phyloP scores from a whole-genome alignment of 2,888 invertebrate species.

The Microdon myrmicae region DNA sequence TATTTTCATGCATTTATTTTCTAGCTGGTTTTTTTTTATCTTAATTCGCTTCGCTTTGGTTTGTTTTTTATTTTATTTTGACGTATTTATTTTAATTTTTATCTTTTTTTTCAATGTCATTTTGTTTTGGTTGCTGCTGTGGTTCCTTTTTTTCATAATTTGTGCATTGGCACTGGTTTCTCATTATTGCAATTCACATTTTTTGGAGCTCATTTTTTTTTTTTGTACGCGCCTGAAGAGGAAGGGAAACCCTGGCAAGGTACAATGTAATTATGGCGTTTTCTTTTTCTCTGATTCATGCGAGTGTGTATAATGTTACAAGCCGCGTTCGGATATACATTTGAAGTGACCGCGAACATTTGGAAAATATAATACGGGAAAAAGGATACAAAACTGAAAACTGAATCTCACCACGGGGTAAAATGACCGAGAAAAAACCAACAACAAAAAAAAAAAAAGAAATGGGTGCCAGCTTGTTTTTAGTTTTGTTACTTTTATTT shows the following conservation, averaged over 20 bases:
- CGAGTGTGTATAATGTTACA: conserved; percentile 51
- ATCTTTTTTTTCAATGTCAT: conserved; percentile 49
- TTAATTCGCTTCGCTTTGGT: conserved; percentile 40
- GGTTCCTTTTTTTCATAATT: conserved; percentile 38
- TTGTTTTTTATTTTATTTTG: conserved; percentile 25
- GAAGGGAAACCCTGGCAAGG: conserved; percentile 53
- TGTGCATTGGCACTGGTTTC: conserved; percentile 51
- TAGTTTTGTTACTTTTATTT: no score
- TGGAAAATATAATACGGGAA: conserved; percentile 42
- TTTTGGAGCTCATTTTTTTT: conserved; percentile 50
- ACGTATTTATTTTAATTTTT: conserved; percentile 36
- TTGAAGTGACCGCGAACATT: conserved; percentile 50
- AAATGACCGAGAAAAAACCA: conserved; percentile 38
- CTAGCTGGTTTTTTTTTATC: conserved; percentile 54
- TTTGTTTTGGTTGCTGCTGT: conserved; percentile 60
- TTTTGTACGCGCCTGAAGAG: conserved; percentile 49
- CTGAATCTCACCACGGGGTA: conserved; percentile 38
- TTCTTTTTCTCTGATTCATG: conserved; percentile 24
- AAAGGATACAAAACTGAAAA: conserved; percentile 53
- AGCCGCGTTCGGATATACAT: conserved; percentile 48
- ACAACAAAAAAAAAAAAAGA: conserved; percentile 1
- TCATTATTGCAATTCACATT: conserved; percentile 39
- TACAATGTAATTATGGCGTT: conserved; percentile 46
- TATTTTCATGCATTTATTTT: conserved; percentile 56
- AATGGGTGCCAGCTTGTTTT: no score